Base-by-base conservation (phyloP, 2,797 vertebrate species). In the Zenarchopterus dispar region DNA sequence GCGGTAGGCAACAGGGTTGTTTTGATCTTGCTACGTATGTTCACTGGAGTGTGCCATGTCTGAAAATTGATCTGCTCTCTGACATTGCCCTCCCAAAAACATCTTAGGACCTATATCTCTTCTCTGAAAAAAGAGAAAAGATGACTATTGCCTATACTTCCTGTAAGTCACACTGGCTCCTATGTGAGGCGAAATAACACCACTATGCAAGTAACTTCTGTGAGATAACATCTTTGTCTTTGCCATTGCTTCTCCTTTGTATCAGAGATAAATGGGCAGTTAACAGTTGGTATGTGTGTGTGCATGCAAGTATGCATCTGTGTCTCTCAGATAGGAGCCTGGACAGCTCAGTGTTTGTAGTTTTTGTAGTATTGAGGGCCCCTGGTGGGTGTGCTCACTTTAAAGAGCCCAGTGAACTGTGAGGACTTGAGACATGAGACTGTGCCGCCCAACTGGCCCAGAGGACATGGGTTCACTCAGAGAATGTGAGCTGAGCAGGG, bases 401-500 rank as follows among this genome's bases (percentile, higher is more conserved):
- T 91, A 94, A 94, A 94, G 91, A 82, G 90, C 85, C 90, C 91
- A 92, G 81, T 94, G 92, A 92, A 93, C 92, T 93, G 92, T 92
- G 91, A 93, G 91, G 92, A 91, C 90, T 90, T 79, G 88, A 93
- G 91, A 92, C 92, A 92, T 92, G 89, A 92, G 89, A 91, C 91
- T 51, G 80, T 81, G 83, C 87, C 89, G 87, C 88, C 89, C 88
- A 89, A 87, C 87, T 89, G 82, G 86, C 84, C 84, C 87, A 77
- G 49, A 59, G 86, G 84, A 91, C 87, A 91, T 67, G 78, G 86
- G 92, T 91, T 91, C 91, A 91, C 82, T 78, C 62, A 1, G 86
- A 91, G 88, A 91, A 91, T 86, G 89, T 88, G 87, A 90, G 88
- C 82, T 19, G 81, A 70, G 82, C 55, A 59, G 76, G 81, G 87